phyloP scores from a whole-genome alignment of 2,888 invertebrate genomes.

The Pseudococcus jackbeardsleyi region DNA sequence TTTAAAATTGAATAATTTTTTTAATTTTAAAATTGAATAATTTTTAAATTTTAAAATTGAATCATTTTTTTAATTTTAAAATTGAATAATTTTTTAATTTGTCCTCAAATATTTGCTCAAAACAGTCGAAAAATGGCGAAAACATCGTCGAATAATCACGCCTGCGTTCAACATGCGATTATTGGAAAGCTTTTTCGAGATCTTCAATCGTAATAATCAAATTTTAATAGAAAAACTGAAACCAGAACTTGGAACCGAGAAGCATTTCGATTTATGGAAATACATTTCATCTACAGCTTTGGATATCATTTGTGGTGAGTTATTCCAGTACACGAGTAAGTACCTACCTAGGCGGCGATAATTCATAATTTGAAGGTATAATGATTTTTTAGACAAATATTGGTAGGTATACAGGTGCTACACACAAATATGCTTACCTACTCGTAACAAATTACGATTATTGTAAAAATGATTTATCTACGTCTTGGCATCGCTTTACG shows the following conservation, averaged over 20 bases:
- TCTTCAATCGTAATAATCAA: constrained; percentile 70
- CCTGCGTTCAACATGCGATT: constrained; percentile 72
- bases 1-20: background rate
- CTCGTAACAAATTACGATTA: too few species aligned
- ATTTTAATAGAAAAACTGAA: constrained; percentile 69
- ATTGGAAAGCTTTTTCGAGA: constrained; percentile 70
- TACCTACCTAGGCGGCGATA: background rate
- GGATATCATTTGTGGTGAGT: constrained; percentile 68
- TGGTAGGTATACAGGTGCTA: background rate
- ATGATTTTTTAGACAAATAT: background rate
- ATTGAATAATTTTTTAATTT: background rate
- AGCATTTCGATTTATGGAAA: constrained; percentile 67
- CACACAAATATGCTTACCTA: background rate
- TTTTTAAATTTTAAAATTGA: background rate
- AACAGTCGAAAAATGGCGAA: constrained; percentile 71
- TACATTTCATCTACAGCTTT: constrained; percentile 67
- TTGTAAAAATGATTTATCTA: too few species aligned
- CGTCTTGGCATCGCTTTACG: background rate
- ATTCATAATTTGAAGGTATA: background rate
- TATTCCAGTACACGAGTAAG: background rate
- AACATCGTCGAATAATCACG: constrained; percentile 71
- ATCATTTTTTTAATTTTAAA: background rate
- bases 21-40: background rate
- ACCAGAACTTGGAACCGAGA: constrained; percentile 67
- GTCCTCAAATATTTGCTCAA: too few species aligned